Conservation (phyloP, 2,888 invertebrate species). For the Volucella zonaria region DNA sequence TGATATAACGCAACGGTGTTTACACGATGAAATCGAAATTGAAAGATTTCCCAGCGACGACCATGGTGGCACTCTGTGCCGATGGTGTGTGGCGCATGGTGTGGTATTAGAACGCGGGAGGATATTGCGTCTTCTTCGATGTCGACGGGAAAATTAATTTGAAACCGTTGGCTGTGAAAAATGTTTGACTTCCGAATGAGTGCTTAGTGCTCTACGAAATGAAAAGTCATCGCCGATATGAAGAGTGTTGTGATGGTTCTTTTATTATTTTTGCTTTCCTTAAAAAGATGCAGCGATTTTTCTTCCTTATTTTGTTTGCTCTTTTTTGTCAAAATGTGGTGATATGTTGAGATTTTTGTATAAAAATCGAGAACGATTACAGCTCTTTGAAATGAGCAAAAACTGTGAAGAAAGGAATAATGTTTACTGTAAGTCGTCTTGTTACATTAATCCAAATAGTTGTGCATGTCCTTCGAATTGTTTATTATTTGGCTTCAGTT, state of each 20-base stretch:
- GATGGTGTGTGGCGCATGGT: background rate
- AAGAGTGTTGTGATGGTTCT: constrained; percentile 12
- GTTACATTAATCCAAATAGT: no score
- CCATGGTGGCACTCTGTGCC: background rate
- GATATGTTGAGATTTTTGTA: no score
- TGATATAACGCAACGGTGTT: constrained; percentile 37
- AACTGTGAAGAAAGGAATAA: no score
- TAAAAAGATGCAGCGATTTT: background rate
- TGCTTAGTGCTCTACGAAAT: constrained; percentile 29
- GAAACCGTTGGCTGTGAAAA: constrained; percentile 49
- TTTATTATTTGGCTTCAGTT: no score
- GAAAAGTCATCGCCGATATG: constrained; percentile 25
- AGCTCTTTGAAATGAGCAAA: no score
- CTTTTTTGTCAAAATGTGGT: background rate
- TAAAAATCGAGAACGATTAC: no score
- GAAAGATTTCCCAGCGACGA: constrained; percentile 37
- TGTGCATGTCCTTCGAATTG: no score
- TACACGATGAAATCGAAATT: constrained; percentile 49
- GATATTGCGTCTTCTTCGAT: constrained; percentile 16
- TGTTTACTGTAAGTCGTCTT: no score
- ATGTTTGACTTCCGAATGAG: constrained; percentile 57
- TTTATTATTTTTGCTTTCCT: constrained; percentile 6
- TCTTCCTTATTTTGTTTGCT: background rate
- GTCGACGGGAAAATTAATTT: constrained; percentile 57
- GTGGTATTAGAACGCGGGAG: background rate